A percentile compares a stretch with the other conserved stretches of the same genome.
These are phyloP conservation scores for Caenorhabditis brenneri DNA, from an alignment of 1,140 invertebrate genomes.

Conservation along the genomic window DNA sequence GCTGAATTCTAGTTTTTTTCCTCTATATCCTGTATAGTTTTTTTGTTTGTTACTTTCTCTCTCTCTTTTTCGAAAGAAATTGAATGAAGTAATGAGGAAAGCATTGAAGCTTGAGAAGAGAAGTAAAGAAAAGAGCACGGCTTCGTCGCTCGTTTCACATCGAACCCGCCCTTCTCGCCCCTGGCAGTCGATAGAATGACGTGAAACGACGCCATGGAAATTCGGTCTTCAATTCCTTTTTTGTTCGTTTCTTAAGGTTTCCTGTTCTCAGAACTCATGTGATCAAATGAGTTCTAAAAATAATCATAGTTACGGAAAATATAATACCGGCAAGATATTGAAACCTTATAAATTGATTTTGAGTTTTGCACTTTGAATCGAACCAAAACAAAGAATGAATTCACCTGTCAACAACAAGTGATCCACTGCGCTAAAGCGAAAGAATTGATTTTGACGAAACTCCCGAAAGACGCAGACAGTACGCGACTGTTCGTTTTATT, in stretches of 20 bases:
- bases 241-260: not conserved
- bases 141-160: conserved; percentile 15
- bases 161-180: not conserved
- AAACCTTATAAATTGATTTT: no score
- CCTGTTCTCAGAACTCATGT: no score
- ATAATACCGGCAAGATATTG: no score
- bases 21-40: no score
- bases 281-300: no score
- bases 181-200: not conserved
- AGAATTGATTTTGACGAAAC: not conserved
- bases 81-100: not conserved
- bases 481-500: no score
- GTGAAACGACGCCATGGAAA: not conserved
- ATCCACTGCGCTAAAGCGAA: not conserved
- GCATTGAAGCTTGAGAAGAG: not conserved
- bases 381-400: not conserved
- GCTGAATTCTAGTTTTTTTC: not conserved
- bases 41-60: not conserved
- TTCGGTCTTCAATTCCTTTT: not conserved
- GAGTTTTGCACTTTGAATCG: no score
- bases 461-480: conserved; percentile 8
- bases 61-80: not conserved
- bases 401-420: not conserved
- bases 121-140: not conserved
- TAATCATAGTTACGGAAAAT: no score